Conservation (phyloP, 2,888 invertebrate species). For the Melanargia galathea region DNA sequence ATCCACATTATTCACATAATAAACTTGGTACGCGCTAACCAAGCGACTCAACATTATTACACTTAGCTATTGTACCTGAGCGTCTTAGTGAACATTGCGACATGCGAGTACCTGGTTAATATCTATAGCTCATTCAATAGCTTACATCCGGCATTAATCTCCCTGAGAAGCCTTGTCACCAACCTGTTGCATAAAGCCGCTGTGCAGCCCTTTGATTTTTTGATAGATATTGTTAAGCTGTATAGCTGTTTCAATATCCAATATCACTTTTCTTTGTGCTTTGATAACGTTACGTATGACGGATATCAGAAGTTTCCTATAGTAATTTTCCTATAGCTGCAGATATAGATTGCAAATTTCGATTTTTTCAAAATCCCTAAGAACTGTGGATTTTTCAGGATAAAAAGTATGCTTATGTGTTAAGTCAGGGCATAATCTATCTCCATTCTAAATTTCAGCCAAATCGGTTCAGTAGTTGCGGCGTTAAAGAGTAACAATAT, state of each 20-base stretch:
- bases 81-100: not conserved
- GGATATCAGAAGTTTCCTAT: not conserved
- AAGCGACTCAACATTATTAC: too few species aligned
- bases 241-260: not conserved
- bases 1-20: too few species aligned
- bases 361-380: too few species aligned
- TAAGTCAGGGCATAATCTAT: too few species aligned
- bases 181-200: constrained; percentile 3
- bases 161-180: not conserved
- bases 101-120: not conserved
- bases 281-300: not conserved
- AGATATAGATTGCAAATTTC: too few species aligned
- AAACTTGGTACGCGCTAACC: too few species aligned
- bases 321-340: not conserved
- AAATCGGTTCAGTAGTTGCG: too few species aligned
- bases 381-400: too few species aligned
- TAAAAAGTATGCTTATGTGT: too few species aligned
- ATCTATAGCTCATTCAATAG: not conserved
- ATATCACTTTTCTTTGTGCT: not conserved
- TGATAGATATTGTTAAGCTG: constrained; percentile 2
- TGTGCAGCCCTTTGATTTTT: constrained; percentile 6
- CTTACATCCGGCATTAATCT: not conserved
- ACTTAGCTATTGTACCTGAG: not conserved
- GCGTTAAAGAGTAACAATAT: too few species aligned
- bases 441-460: too few species aligned